A percentile compares a stretch with the other conserved stretches of the same genome.
Evolutionary conservation across 2,113 vertebrate genomes (phyloP).

Genomic region (Sorex fumeus): DNA sequence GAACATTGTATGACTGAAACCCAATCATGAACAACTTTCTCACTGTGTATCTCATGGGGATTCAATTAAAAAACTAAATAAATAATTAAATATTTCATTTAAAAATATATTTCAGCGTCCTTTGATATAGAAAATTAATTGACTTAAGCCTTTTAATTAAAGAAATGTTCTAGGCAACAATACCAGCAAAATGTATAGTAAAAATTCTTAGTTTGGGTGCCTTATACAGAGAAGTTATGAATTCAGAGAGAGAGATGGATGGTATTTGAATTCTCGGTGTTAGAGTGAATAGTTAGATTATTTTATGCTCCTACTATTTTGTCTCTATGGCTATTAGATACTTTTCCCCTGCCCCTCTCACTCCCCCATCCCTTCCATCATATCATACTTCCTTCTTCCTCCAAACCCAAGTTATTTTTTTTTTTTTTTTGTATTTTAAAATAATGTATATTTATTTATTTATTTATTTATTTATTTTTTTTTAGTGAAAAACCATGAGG

Average conservation of each 20-base stretch:
- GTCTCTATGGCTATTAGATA: not conserved
- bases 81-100: too few species aligned
- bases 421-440: too few species aligned
- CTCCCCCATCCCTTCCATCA: not conserved
- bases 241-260: not conserved
- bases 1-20: too few species aligned
- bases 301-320: not conserved
- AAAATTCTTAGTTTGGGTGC: not conserved
- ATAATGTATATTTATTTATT: too few species aligned
- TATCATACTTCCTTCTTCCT: not conserved
- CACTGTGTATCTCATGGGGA: too few species aligned
- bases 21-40: too few species aligned
- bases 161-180: not conserved
- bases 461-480: too few species aligned
- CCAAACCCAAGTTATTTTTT: fast-evolving
- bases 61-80: too few species aligned
- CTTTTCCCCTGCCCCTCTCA: not conserved
- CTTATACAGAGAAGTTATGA: not conserved
- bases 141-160: not conserved
- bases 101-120: not conserved
- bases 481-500: too few species aligned
- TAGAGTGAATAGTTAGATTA: not conserved
- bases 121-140: too few species aligned
- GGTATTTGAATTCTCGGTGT: not conserved
- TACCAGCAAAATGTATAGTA: not conserved